Conservation (phyloP, 2,797 vertebrate species). For the Poeciliopsis paucimaculata region DNA sequence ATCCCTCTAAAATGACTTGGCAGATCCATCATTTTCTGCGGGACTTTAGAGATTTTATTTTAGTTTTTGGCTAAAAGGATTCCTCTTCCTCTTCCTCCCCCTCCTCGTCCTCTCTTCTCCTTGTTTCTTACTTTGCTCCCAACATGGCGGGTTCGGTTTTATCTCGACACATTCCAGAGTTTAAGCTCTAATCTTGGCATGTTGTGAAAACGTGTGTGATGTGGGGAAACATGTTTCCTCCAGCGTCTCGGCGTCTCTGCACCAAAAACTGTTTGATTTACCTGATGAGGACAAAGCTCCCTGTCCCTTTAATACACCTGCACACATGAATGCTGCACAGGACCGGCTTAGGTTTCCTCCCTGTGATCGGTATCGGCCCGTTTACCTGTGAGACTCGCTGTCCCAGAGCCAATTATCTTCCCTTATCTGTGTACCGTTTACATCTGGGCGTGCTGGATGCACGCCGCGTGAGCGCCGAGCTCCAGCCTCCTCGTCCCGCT, state of each 20-base stretch:
- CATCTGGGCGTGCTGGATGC: conserved; percentile 35
- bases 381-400: conserved; percentile 68
- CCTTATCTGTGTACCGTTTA: conserved; percentile 60
- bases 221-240: conserved; percentile 13
- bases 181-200: conserved; percentile 37
- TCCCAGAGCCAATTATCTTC: conserved; percentile 69
- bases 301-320: conserved; percentile 15
- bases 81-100: conserved; percentile 20
- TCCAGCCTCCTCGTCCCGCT: conserved; percentile 10
- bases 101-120: conserved; percentile 1
- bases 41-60: conserved; percentile 40
- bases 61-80: conserved; percentile 15
- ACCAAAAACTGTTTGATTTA: conserved; percentile 8
- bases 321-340: conserved; percentile 35
- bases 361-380: conserved; percentile 61
- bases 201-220: conserved; percentile 56
- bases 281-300: not conserved
- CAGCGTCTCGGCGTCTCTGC: not conserved
- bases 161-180: conserved; percentile 45
- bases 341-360: conserved; percentile 48
- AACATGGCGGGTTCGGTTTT: conserved; percentile 25
- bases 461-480: conserved; percentile 21
- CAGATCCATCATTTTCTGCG: conserved; percentile 20
- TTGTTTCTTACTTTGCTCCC: conserved; percentile 31
- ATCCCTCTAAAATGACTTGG: conserved; percentile 46